A percentile compares a stretch with the other conserved stretches of the same genome.
These are phyloP conservation scores for Tragelaphus strepsiceros DNA, from an alignment of 2,113 vertebrate species.

Conservation along the genomic window DNA sequence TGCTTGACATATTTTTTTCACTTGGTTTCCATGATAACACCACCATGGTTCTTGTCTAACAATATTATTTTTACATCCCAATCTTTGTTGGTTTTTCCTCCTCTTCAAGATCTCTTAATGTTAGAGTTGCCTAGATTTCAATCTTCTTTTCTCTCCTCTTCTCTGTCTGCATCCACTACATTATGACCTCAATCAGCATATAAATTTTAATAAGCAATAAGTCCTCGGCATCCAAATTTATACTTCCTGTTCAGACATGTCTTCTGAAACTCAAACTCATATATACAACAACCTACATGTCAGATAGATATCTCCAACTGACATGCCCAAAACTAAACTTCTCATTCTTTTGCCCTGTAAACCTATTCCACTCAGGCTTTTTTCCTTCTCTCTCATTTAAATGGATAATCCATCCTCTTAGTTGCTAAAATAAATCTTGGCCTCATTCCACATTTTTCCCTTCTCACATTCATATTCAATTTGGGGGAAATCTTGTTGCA, in stretches of 20 bases:
- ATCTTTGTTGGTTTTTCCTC: background rate
- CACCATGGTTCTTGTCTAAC: background rate
- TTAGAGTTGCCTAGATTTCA: background rate
- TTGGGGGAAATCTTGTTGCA: background rate
- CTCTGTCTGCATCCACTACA: background rate
- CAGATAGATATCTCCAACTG: background rate
- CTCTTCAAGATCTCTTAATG: background rate
- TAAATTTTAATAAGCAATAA: background rate
- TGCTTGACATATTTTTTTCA: background rate
- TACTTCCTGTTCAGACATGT: background rate
- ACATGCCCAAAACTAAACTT: background rate
- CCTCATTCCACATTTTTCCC: background rate
- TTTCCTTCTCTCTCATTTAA: background rate
- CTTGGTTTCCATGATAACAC: background rate
- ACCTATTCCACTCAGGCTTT: background rate
- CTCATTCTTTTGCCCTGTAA: background rate
- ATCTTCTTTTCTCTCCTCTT: background rate
- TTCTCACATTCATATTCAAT: background rate
- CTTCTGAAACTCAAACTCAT: background rate
- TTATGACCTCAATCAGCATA: background rate
- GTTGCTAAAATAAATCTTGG: background rate
- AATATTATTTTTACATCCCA: background rate
- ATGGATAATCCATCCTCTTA: background rate
- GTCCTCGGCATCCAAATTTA: background rate
- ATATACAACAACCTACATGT: background rate